Conservation (phyloP, 2,113 vertebrate species). For the Ginglymostoma cirratum region DNA sequence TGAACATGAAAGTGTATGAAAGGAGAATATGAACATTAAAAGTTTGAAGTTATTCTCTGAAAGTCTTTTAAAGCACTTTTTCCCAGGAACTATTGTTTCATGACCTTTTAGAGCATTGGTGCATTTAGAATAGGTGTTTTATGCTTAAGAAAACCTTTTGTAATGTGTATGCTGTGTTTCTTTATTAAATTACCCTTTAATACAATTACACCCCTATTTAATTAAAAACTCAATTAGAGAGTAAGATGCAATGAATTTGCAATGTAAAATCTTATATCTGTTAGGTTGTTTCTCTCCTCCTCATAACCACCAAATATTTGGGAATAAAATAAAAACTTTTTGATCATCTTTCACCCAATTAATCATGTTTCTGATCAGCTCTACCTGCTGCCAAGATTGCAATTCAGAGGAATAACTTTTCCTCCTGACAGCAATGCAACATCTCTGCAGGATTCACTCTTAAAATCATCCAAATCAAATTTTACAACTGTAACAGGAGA, state of each 20-base stretch:
- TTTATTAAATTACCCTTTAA: background rate
- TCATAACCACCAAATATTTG: background rate
- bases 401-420: background rate
- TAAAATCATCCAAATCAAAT: conserved; percentile 8
- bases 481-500: background rate
- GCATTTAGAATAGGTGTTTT: background rate
- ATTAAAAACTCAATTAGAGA: background rate
- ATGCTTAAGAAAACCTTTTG: background rate
- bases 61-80: background rate
- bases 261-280: background rate
- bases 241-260: background rate
- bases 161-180: background rate
- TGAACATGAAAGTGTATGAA: background rate
- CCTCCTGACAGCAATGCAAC: background rate
- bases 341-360: background rate
- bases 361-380: background rate
- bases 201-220: background rate
- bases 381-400: background rate
- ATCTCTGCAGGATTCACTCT: background rate
- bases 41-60: background rate
- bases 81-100: background rate
- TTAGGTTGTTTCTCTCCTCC: background rate
- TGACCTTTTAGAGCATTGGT: background rate
- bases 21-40: background rate
- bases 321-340: background rate